Evolutionary conservation across 2,113 vertebrate genomes (phyloP).

Genomic region (Megaceryle maxima): DNA sequence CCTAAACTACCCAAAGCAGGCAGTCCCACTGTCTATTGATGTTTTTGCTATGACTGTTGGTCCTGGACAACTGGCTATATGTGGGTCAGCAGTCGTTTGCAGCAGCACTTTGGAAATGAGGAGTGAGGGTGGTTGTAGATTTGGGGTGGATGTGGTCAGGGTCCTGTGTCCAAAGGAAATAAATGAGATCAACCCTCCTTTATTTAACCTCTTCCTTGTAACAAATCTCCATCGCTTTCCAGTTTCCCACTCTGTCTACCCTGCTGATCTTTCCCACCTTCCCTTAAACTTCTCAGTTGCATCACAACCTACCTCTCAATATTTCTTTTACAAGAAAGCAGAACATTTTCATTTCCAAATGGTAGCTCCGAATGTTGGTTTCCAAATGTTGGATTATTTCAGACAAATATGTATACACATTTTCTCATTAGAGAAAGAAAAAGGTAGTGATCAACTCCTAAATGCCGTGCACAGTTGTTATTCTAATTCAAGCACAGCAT

Average conservation of each 20-base stretch:
- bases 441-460: background rate
- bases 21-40: background rate
- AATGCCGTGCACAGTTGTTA: background rate
- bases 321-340: background rate
- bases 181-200: background rate
- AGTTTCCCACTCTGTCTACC: rapidly evolving
- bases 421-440: background rate
- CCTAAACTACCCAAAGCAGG: background rate
- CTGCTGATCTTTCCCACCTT: background rate
- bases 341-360: background rate
- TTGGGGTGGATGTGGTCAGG: background rate
- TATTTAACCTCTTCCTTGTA: background rate
- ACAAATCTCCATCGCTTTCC: background rate
- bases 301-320: background rate
- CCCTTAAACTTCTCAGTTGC: background rate
- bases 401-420: background rate
- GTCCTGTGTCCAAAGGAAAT: background rate
- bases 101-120: background rate
- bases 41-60: background rate
- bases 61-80: background rate
- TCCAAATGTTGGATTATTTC: background rate
- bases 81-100: background rate
- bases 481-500: slow-evolving; percentile 22
- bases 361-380: background rate
- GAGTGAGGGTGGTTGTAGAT: background rate